Conservation (phyloP, 2,888 invertebrate species). For the Periphyllus acericola region DNA sequence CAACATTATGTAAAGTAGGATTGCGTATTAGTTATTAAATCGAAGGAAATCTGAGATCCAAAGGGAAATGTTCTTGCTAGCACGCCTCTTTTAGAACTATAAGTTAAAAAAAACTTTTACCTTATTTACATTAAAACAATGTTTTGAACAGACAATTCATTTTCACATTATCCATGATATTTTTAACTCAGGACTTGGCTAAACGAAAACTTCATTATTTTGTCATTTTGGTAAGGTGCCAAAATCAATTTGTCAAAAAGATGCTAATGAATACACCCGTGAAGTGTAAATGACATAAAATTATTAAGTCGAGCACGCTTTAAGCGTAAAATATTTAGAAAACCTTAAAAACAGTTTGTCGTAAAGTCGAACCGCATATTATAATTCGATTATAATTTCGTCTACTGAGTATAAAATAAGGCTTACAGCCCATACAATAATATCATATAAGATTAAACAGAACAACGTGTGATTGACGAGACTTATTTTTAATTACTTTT, state of each 20-base stretch:
- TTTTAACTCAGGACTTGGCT: conserved; percentile 19
- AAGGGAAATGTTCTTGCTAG: background rate
- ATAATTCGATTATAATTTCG: background rate
- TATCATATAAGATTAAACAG: no score
- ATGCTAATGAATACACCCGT: conserved; percentile 26
- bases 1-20: background rate
- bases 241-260: conserved; percentile 54
- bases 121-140: conserved; percentile 40
- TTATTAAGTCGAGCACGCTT: conserved; percentile 1
- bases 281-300: conserved; percentile 31
- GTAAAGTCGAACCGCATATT: background rate
- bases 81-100: conserved; percentile 32
- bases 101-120: conserved; percentile 16
- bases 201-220: conserved; percentile 47
- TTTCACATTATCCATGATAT: conserved; percentile 25
- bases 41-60: conserved; percentile 13
- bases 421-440: background rate
- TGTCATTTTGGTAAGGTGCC: conserved; percentile 24
- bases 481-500: no score
- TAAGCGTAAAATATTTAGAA: background rate
- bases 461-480: no score
- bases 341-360: background rate
- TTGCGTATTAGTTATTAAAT: background rate
- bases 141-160: conserved; percentile 28
- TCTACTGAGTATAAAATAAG: background rate